phyloP scores from a whole-genome alignment of 2,888 invertebrate genomes.

The Achlya flavicornis region DNA sequence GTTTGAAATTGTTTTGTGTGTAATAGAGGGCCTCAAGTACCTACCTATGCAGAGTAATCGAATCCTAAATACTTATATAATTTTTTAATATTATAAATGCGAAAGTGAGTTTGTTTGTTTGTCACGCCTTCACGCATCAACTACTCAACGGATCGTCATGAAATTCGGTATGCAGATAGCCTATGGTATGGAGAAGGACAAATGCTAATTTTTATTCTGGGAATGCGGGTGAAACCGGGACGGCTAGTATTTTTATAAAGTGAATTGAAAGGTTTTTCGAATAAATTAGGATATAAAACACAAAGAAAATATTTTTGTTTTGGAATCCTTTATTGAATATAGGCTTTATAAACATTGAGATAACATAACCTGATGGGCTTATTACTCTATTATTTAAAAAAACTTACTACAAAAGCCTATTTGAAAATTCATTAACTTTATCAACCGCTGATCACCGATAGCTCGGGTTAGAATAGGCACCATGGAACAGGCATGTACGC shows the following conservation, averaged over 20 bases:
- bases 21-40: neutral
- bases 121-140: no score
- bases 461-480: constrained; percentile 37
- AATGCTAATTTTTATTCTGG: no score
- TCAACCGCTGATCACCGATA: constrained; percentile 11
- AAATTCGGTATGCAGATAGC: no score
- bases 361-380: neutral
- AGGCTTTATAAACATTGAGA: neutral
- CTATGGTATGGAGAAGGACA: no score
- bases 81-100: no score
- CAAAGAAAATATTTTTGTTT: neutral
- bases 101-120: no score
- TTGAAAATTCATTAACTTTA: neutral
- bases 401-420: neutral
- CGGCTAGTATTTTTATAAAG: neutral
- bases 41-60: no score
- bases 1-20: neutral
- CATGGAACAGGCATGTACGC: constrained; percentile 35
- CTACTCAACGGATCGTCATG: no score
- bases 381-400: neutral
- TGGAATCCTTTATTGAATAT: neutral
- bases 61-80: no score
- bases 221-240: no score
- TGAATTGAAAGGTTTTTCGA: neutral
- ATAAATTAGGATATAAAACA: neutral